Evolutionary conservation across 2,797 vertebrate species (phyloP).

Genomic region (Sebastes itinus): DNA sequence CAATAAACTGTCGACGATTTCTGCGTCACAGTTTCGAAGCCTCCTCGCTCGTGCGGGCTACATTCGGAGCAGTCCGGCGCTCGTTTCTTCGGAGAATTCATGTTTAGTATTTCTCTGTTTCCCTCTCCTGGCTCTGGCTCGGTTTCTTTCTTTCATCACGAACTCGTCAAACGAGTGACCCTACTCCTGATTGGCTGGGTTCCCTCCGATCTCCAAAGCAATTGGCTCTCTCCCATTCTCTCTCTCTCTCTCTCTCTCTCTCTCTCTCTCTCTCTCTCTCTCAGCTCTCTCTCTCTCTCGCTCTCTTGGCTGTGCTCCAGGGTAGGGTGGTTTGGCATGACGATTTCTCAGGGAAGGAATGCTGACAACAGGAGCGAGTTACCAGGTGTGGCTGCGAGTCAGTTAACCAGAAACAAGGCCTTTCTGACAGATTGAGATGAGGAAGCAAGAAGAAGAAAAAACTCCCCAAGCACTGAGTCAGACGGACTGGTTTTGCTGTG

Average conservation of each 20-base stretch:
- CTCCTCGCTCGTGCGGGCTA: background rate
- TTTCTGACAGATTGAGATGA: constrained; percentile 70
- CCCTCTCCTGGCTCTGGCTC: constrained; percentile 33
- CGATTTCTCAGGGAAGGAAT: constrained; percentile 86
- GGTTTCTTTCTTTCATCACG: constrained; percentile 70
- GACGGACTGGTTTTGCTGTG: constrained; percentile 48
- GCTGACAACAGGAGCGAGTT: constrained; percentile 84
- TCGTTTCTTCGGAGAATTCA: constrained; percentile 37
- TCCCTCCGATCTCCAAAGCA: constrained; percentile 30
- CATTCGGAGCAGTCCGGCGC: constrained; percentile 1
- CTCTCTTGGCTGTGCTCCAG: constrained; percentile 83
- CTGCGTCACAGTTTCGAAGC: constrained; percentile 31
- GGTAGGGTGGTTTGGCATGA: constrained; percentile 83
- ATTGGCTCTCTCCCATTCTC: constrained; percentile 55
- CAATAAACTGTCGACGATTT: constrained; percentile 55
- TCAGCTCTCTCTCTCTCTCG: constrained; percentile 43
- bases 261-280: constrained; percentile 1
- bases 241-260: constrained; percentile 47
- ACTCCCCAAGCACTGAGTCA: constrained; percentile 26
- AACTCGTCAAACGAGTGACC: constrained; percentile 80
- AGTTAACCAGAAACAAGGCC: constrained; percentile 84
- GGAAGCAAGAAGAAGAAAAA: constrained; percentile 40
- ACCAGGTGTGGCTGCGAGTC: constrained; percentile 88
- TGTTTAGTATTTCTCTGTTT: constrained; percentile 58
- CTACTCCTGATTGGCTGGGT: constrained; percentile 62